Evolutionary conservation across 2,888 invertebrate genomes (phyloP).

Genomic region (Poecilobothrus nobilitatus): DNA sequence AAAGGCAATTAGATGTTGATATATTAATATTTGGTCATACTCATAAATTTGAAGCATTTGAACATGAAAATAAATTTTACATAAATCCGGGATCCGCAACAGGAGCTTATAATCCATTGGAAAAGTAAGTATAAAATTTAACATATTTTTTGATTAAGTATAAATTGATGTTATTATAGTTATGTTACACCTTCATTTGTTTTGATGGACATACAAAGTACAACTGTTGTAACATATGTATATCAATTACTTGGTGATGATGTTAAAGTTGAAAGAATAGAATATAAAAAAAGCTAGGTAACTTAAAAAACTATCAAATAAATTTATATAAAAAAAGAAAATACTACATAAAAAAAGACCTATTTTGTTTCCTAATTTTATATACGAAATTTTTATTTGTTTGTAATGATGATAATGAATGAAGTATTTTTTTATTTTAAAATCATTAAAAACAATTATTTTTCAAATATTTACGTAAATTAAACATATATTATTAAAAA

Average conservation of each 20-base stretch:
- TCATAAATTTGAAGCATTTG: constrained; percentile 96
- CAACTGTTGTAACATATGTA: constrained; percentile 95
- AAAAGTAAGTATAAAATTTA: constrained; percentile 55
- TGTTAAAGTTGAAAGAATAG: constrained; percentile 98
- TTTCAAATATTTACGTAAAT: too few relatives aligned
- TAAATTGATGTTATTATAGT: constrained; percentile 44
- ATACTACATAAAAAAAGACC: too few relatives aligned
- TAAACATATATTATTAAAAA: too few relatives aligned
- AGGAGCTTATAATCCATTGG: constrained; percentile 90
- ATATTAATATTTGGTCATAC: constrained; percentile 98
- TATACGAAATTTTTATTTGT: too few relatives aligned
- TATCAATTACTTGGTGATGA: constrained; percentile 96
- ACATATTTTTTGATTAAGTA: background rate
- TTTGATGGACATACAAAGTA: constrained; percentile 96
- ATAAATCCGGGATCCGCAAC: constrained; percentile 99
- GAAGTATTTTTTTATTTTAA: too few relatives aligned
- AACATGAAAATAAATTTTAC: constrained; percentile 97
- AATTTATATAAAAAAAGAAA: too few relatives aligned
- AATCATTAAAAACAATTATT: too few relatives aligned
- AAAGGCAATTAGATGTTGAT: constrained; percentile 95
- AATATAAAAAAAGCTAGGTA: constrained; percentile 80
- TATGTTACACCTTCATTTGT: constrained; percentile 92
- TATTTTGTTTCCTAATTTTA: too few relatives aligned
- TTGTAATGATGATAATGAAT: too few relatives aligned
- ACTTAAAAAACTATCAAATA: background rate